Evolutionary conservation across 2,888 invertebrate species (phyloP), one percentile per base, ranked within the genome.

Genomic region (Synergus japonicus): DNA sequence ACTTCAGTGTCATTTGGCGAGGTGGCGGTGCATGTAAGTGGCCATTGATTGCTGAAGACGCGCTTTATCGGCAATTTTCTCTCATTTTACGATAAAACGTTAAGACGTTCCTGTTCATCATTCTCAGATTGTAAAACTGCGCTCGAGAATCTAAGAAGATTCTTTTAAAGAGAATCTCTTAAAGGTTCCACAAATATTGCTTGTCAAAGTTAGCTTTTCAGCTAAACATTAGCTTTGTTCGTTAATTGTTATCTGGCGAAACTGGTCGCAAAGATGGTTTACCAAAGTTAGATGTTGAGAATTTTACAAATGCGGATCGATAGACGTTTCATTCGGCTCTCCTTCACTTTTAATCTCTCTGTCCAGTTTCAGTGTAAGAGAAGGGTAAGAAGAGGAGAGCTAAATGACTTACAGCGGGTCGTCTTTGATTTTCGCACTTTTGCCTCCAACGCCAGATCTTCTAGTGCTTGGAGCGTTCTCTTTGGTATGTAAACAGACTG

Each of bases 21-120:
- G 85, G 84, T 84, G 88, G 85, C 84, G 85, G 87, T 84, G 86
- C 86, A 85, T 86, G 86, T 88, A 88, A 88, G 86, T 88, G 87
- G 84, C 82, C 86, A 79, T 37, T 79, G 80, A 83, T 80, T 79
- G 60, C 66, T 78, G 78, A 73, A 77, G 79, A 64, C 73, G 79
- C 83, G 83, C 78, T 81, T 80, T 73, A 49, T 73, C 73, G 73
- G 54, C 73, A 73, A 73, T 73, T 73, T 73, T 58, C 54, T 73
- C 73, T 73, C 73, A 58, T 54, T 73, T 54, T n/a, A 41, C 37
- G 73, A 73, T 73, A 73, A 73, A 73, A 73, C 73, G 41, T 73
- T 37, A 37, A 37, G 73, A 41, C 54, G 13, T 69, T 49, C 46
- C 18, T 69, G 29, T 15, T 41, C 73, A 54, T 73, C 73, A 73